These are phyloP conservation scores for Muraenolepis orangiensis DNA, from an alignment of 2,797 vertebrate genomes.

Conservation along the genomic window DNA sequence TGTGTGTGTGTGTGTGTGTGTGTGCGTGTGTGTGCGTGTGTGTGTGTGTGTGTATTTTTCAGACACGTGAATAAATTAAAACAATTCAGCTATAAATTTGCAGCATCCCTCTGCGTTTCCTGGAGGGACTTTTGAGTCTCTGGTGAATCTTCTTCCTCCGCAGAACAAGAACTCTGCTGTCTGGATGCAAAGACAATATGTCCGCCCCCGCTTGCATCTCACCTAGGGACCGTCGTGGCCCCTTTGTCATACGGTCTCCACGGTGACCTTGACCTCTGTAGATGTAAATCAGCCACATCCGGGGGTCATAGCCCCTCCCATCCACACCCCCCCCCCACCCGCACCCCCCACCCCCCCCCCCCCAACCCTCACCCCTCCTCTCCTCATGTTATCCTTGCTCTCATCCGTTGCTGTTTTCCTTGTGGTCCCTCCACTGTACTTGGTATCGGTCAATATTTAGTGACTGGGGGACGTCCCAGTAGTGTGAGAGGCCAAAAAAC, in stretches of 20 bases:
- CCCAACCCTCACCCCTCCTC: slow-evolving; percentile 33
- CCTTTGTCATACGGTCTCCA: slow-evolving; percentile 41
- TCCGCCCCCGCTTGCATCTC: slow-evolving; percentile 45
- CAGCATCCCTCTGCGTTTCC: not conserved
- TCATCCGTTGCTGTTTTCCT: slow-evolving; percentile 23
- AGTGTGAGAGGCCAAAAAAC: not conserved
- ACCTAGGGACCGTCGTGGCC: slow-evolving; percentile 55
- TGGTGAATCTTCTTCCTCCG: not conserved
- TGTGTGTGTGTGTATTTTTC: not conserved
- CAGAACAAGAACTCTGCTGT: not conserved
- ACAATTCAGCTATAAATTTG: not conserved
- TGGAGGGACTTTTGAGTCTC: not conserved
- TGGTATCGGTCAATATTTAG: not conserved
- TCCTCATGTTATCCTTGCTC: slow-evolving; percentile 44
- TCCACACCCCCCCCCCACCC: slow-evolving; percentile 18
- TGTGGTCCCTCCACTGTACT: slow-evolving; percentile 21
- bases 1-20: too few species aligned
- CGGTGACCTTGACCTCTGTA: slow-evolving; percentile 50
- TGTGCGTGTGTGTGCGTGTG: slow-evolving; percentile 1
- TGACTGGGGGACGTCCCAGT: slow-evolving; percentile 3
- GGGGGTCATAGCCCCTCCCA: slow-evolving; percentile 19
- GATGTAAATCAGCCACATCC: slow-evolving; percentile 66
- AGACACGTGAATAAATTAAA: not conserved
- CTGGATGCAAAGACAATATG: not conserved
- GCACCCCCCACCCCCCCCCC: slow-evolving; percentile 22